phyloP scores from a whole-genome alignment of 2,113 vertebrate genomes.

The Helogale parvula region DNA sequence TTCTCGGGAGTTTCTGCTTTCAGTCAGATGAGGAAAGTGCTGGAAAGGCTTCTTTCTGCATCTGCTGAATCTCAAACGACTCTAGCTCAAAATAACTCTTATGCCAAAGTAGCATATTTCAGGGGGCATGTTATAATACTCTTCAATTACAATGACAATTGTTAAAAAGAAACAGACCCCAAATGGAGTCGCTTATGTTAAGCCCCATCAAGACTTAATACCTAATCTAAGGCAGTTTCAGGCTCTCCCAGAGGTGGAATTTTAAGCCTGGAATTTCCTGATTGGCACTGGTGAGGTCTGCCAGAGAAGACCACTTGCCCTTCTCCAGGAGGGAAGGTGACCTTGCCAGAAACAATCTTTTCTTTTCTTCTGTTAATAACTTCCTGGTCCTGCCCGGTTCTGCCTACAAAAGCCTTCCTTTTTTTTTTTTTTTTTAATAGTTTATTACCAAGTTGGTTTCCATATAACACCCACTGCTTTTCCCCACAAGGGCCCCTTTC shows the following conservation, averaged over 20 bases:
- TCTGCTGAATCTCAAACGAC: constrained; percentile 43
- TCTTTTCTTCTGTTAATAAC: neutral
- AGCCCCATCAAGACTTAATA: neutral
- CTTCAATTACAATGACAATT: neutral
- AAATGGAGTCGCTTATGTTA: neutral
- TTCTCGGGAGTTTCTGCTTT: constrained; percentile 18
- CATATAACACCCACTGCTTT: too few species aligned
- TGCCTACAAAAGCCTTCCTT: neutral
- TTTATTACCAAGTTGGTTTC: too few species aligned
- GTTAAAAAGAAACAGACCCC: neutral
- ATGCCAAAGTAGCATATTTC: neutral
- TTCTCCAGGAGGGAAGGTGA: neutral
- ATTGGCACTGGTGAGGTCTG: neutral
- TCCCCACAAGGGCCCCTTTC: too few species aligned
- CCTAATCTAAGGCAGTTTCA: neutral
- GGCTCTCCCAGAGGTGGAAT: neutral
- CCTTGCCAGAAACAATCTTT: neutral
- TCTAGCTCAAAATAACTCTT: constrained; percentile 54
- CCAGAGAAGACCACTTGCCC: neutral
- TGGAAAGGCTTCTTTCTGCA: neutral
- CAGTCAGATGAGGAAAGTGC: neutral
- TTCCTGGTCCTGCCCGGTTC: neutral
- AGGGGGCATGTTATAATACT: neutral
- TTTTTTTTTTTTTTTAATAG: neutral
- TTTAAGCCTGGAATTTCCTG: neutral